These are phyloP conservation scores for Bombyx mori DNA, from an alignment of 1,140 invertebrate species.

Conservation along the genomic window DNA sequence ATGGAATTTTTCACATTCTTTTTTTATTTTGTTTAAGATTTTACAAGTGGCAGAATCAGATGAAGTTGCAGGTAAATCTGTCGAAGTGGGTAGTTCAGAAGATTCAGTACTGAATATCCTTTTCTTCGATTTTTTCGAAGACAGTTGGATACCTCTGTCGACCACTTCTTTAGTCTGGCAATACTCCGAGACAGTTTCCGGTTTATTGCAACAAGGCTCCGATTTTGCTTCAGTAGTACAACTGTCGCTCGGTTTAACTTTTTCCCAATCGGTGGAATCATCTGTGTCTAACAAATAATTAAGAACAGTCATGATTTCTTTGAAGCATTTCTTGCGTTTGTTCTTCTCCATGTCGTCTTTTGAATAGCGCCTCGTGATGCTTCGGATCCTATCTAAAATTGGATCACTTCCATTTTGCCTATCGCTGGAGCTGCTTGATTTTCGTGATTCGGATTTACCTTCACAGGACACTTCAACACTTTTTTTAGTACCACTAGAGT, in stretches of 20 bases:
- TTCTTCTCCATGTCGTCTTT: constrained; percentile 43
- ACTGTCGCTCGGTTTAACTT: constrained; percentile 16
- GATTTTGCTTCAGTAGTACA: constrained; percentile 16
- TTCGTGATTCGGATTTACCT: too few species aligned
- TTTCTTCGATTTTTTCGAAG: constrained; percentile 25
- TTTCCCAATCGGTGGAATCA: constrained; percentile 36
- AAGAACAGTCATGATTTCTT: constrained; percentile 50
- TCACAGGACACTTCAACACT: too few species aligned
- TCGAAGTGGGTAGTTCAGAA: constrained; percentile 39
- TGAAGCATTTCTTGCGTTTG: constrained; percentile 55
- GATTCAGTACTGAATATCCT: constrained; percentile 26
- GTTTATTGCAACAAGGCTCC: constrained; percentile 1
- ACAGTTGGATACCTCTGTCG: constrained; percentile 44
- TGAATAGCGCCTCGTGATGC: constrained; percentile 52
- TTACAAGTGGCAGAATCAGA: constrained; percentile 49
- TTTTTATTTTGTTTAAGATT: constrained; percentile 53
- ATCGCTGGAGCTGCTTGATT: too few species aligned
- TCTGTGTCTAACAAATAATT: constrained; percentile 58
- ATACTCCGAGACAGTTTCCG: not conserved
- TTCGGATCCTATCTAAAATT: constrained; percentile 43
- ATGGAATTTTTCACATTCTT: constrained; percentile 55
- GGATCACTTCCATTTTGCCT: constrained; percentile 21
- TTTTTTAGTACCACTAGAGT: too few species aligned
- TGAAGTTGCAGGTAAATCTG: constrained; percentile 40
- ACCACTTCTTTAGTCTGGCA: constrained; percentile 15